Percentiles rank a stretch among this genome's conserved stretches.
Evolutionary conservation across 2,797 vertebrate genomes (phyloP).

Genomic region (Micrastur ruficollis): DNA sequence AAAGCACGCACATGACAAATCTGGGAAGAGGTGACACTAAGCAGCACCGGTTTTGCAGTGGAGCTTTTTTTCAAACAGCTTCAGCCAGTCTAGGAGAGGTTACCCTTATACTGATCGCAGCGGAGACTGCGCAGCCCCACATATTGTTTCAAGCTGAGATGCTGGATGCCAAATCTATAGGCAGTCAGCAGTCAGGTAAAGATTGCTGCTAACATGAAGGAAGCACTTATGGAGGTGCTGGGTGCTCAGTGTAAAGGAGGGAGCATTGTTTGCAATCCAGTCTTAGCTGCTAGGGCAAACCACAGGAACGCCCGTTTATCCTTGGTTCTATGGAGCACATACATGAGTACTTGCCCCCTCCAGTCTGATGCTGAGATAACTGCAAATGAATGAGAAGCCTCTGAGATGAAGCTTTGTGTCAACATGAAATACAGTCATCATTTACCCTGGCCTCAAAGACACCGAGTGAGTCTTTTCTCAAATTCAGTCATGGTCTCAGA

Average conservation of each 20-base stretch:
- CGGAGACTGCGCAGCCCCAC: not conserved
- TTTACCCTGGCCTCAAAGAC: not conserved
- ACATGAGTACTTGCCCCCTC: not conserved
- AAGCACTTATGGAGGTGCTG: not conserved
- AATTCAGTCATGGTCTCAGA: not conserved
- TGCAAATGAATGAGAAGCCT: not conserved
- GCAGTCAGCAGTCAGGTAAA: not conserved
- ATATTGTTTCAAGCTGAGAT: not conserved
- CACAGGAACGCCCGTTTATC: not conserved
- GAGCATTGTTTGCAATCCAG: not conserved
- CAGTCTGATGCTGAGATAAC: not conserved
- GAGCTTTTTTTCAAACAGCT: not conserved
- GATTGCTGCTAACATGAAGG: not conserved
- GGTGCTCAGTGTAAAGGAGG: not conserved
- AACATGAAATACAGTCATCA: not conserved
- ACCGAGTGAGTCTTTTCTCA: not conserved
- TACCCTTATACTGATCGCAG: not conserved
- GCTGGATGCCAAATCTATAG: not conserved
- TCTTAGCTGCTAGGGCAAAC: not conserved
- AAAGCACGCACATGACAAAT: not conserved
- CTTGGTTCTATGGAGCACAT: not conserved
- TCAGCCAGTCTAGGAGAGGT: not conserved
- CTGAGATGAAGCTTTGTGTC: not conserved
- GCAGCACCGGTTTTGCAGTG: not conserved
- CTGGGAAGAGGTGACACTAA: not conserved